These are phyloP conservation scores for Cyrtonyx montezumae DNA, from an alignment of 2,113 vertebrate species.

Conservation along the genomic window DNA sequence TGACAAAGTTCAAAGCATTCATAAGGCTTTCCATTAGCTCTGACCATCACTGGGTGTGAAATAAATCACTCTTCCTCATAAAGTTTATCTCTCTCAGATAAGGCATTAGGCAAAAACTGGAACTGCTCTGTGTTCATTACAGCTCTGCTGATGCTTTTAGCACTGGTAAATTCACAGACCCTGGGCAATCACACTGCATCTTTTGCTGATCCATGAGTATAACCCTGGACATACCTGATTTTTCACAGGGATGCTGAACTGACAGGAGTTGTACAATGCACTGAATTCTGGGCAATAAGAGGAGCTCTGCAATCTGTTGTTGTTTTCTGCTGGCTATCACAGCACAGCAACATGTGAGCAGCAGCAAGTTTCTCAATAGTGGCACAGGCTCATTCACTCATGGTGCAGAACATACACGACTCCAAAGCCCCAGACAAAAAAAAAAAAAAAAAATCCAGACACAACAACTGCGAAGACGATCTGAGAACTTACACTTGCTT, in stretches of 20 bases:
- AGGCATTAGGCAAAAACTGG: not conserved
- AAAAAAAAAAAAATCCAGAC: not conserved
- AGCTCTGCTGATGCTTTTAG: not conserved
- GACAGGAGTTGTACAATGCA: not conserved
- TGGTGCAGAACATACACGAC: accelerated
- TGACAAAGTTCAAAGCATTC: not conserved
- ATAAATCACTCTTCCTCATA: not conserved
- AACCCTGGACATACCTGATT: not conserved
- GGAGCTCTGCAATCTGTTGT: accelerated
- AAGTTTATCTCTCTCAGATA: not conserved
- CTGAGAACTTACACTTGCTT: not conserved
- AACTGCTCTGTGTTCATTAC: not conserved
- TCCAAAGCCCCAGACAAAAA: accelerated
- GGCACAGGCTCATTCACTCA: not conserved
- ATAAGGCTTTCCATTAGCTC: not conserved
- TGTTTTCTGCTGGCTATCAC: not conserved
- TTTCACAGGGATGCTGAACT: not conserved
- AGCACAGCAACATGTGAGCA: not conserved
- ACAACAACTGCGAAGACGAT: not conserved
- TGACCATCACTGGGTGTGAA: not conserved
- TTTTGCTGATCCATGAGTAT: not conserved
- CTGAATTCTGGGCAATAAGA: not conserved
- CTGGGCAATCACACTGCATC: not conserved
- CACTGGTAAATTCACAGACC: not conserved
- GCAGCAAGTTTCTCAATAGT: not conserved